Conservation (phyloP, 2,797 vertebrate genomes). For the Crenuchus spilurus region DNA sequence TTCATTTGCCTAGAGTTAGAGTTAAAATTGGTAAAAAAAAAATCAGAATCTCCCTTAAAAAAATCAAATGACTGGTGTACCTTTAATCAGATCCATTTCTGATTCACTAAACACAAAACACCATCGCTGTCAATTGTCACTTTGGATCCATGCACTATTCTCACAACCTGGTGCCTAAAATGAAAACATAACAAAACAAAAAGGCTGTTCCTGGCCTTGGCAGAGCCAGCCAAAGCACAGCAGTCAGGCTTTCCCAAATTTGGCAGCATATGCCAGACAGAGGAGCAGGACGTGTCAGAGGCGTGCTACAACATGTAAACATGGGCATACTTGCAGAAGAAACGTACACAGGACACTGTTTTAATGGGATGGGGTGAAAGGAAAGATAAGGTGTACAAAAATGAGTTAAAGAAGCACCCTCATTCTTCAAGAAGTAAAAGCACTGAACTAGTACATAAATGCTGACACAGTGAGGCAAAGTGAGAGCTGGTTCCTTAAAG, state of each 20-base stretch:
- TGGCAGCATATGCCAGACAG: conserved; percentile 43
- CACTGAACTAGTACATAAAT: neutral
- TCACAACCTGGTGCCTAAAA: neutral
- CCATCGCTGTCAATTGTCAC: no score
- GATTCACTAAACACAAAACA: no score
- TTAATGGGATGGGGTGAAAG: neutral
- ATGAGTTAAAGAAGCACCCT: neutral
- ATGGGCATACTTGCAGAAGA: conserved; percentile 20
- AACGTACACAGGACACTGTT: conserved; percentile 6
- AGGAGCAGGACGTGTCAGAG: conserved; percentile 7
- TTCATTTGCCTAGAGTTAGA: no score
- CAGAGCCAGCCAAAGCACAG: conserved; percentile 11
- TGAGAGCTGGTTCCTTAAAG: neutral
- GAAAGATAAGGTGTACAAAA: conserved; percentile 20
- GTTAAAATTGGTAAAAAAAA: no score
- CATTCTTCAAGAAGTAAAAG: neutral
- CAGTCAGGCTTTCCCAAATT: conserved; percentile 47
- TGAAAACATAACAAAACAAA: conserved; percentile 25
- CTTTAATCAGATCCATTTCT: no score
- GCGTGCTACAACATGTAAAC: conserved; percentile 40
- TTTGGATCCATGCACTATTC: neutral
- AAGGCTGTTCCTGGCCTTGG: conserved; percentile 13
- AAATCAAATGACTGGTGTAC: no score
- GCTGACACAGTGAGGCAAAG: neutral
- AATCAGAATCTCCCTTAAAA: no score